Evolutionary conservation across 2,113 vertebrate species (phyloP).

Genomic region (Pollachius pollachius): DNA sequence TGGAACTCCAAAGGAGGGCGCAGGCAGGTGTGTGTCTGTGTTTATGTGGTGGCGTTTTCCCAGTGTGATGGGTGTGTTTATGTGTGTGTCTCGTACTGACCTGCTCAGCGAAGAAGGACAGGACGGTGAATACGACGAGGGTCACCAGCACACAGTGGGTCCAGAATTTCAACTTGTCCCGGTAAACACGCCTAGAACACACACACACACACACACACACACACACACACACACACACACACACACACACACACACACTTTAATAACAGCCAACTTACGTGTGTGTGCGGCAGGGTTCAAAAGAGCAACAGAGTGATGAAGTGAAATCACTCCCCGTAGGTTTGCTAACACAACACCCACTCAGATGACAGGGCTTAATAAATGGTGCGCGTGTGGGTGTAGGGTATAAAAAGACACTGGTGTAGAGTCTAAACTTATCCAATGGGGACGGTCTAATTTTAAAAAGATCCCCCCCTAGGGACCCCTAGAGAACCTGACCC

Average conservation of each 20-base stretch:
- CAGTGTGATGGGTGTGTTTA: conserved; percentile 8
- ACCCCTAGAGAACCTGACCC: conserved; percentile 21
- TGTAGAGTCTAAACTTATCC: background rate
- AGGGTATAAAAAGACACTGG: background rate
- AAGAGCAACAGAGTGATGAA: conserved; percentile 38
- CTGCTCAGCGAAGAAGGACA: conserved; percentile 98
- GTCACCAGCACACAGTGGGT: conserved; percentile 93
- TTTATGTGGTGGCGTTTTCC: background rate
- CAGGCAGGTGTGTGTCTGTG: background rate
- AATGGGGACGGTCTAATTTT: conserved; percentile 43
- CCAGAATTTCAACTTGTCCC: conserved; percentile 98
- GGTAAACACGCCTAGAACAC: conserved; percentile 84
- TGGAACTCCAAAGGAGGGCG: conserved; percentile 29
- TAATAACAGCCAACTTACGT: background rate
- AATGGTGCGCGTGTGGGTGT: background rate
- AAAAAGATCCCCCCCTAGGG: conserved; percentile 29
- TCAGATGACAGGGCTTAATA: background rate
- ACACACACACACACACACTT: conserved; percentile 2
- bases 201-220: conserved; percentile 1
- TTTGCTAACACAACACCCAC: conserved; percentile 4
- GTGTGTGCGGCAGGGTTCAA: conserved; percentile 26
- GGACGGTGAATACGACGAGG: conserved; percentile 90
- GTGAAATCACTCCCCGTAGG: conserved; percentile 51
- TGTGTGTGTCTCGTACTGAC: conserved; percentile 63
- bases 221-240: conserved; percentile 6